Conservation (phyloP, 2,888 invertebrate species). For the Andrena fulva region DNA sequence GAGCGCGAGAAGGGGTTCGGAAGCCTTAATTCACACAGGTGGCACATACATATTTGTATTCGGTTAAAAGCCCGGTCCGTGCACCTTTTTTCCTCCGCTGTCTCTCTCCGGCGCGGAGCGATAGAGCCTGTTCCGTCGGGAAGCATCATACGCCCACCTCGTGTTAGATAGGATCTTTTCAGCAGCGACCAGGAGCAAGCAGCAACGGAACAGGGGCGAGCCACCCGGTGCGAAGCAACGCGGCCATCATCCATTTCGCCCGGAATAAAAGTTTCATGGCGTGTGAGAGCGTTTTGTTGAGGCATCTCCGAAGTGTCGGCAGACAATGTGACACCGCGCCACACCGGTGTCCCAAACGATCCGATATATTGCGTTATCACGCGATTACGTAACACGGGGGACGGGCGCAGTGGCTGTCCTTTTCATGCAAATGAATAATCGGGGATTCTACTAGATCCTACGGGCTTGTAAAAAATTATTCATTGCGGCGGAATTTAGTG, state of each 20-base stretch:
- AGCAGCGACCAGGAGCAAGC: conserved; percentile 42
- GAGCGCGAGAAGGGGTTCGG: conserved; percentile 25
- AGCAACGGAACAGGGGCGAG: conserved; percentile 55
- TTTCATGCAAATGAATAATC: conserved; percentile 12
- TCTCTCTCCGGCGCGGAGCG: not conserved
- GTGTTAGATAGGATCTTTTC: conserved; percentile 68
- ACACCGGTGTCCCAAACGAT: conserved; percentile 17
- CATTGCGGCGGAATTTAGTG: not conserved
- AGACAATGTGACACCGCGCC: conserved; percentile 50
- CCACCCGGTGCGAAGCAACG: conserved; percentile 64
- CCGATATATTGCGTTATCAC: conserved; percentile 28
- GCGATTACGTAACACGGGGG: conserved; percentile 22
- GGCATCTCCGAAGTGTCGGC: conserved; percentile 59
- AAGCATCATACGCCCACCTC: conserved; percentile 67
- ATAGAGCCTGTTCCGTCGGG: conserved; percentile 50
- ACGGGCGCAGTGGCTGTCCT: not conserved
- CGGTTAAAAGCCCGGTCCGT: conserved; percentile 45
- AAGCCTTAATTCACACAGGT: conserved; percentile 64
- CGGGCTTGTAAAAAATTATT: not conserved
- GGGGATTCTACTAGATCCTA: not conserved
- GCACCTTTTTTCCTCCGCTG: conserved; percentile 16
- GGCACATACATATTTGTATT: conserved; percentile 64
- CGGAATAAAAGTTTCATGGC: conserved; percentile 65
- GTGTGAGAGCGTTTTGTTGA: conserved; percentile 55
- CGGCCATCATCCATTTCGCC: conserved; percentile 64